These are phyloP conservation scores for Geococcyx californianus DNA, from an alignment of 2,113 vertebrate genomes.

Conservation along the genomic window DNA sequence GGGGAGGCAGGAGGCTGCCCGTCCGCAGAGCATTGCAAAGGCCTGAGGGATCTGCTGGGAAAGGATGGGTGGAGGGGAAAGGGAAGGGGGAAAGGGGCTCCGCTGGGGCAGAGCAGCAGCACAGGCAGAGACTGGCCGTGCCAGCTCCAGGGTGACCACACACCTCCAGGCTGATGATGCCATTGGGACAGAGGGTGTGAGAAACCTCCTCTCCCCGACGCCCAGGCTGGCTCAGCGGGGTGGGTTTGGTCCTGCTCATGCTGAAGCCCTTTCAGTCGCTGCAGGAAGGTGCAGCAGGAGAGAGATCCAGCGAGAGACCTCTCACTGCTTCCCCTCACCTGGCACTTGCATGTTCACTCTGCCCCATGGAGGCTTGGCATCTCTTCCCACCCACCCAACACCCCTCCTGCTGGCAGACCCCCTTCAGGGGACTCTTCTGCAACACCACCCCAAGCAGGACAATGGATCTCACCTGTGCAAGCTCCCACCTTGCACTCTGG, in stretches of 20 bases:
- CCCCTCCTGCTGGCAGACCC: neutral
- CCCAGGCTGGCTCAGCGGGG: neutral
- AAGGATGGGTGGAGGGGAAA: neutral
- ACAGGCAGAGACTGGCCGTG: neutral
- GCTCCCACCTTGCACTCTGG: neutral
- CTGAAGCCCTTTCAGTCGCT: neutral
- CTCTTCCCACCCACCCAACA: neutral
- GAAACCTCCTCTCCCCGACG: neutral
- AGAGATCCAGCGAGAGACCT: neutral
- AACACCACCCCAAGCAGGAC: neutral
- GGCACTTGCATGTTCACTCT: accelerated
- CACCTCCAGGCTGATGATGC: neutral
- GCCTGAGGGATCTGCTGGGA: neutral
- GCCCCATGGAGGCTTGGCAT: accelerated
- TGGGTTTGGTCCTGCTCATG: neutral
- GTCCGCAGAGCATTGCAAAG: neutral
- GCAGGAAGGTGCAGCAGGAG: neutral
- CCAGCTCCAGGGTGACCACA: neutral
- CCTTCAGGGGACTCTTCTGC: neutral
- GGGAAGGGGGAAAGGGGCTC: neutral
- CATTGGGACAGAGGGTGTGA: neutral
- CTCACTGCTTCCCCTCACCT: neutral
- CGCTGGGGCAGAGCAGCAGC: neutral
- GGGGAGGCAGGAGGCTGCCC: neutral
- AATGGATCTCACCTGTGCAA: neutral